These are phyloP conservation scores for Drosophila cardini DNA, from an alignment of 1,140 invertebrate genomes.

Conservation along the genomic window DNA sequence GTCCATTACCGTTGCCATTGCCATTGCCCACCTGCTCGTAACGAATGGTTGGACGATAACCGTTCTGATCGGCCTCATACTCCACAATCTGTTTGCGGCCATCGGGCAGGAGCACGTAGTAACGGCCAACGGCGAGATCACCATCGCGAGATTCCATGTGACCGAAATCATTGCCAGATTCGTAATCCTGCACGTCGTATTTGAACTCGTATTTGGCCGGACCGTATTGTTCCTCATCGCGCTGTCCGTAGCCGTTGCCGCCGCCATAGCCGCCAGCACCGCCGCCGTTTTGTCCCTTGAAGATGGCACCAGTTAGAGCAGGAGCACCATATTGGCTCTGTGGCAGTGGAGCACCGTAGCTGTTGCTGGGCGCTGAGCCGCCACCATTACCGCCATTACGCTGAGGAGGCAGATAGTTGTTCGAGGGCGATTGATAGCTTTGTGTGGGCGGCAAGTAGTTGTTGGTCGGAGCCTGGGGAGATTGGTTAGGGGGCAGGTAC, in stretches of 20 bases:
- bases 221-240: constrained; percentile 85
- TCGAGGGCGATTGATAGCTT: constrained; percentile 71
- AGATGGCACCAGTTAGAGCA: constrained; percentile 85
- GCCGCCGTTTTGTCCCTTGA: constrained; percentile 80
- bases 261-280: constrained; percentile 56
- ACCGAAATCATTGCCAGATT: constrained; percentile 89
- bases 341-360: constrained; percentile 84
- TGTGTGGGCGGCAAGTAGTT: constrained; percentile 81
- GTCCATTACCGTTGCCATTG: constrained; percentile 83
- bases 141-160: constrained; percentile 90
- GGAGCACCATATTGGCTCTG: constrained; percentile 84
- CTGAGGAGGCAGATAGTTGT: constrained; percentile 79
- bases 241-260: constrained; percentile 70
- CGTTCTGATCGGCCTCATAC: constrained; percentile 91
- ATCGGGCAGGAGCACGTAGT: constrained; percentile 91
- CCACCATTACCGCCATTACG: constrained; percentile 53
- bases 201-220: constrained; percentile 91
- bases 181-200: constrained; percentile 89
- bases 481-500: constrained; percentile 86
- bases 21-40: constrained; percentile 88
- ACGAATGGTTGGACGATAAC: constrained; percentile 91
- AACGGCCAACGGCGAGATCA: constrained; percentile 88
- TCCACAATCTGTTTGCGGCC: constrained; percentile 91
- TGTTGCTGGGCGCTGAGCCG: constrained; percentile 81
- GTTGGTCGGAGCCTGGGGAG: constrained; percentile 73